Percentiles rank a stretch among this genome's conserved stretches.
Conservation (phyloP, 2,888 invertebrate genomes). For the Imbricaverruca yamaguchii region DNA sequence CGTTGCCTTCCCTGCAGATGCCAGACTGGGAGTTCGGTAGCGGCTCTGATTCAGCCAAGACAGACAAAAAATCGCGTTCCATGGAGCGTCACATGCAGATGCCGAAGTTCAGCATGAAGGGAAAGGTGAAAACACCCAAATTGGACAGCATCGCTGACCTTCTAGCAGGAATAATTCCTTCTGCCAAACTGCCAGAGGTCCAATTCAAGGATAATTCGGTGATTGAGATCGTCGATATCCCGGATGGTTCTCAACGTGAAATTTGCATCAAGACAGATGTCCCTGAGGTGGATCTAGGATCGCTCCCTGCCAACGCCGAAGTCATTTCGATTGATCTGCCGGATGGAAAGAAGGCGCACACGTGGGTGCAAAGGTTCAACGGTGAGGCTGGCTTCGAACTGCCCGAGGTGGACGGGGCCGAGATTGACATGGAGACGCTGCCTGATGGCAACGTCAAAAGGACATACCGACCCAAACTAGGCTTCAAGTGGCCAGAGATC, state of each 20-base stretch:
- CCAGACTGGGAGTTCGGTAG: conserved; percentile 11
- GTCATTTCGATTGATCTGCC: neutral
- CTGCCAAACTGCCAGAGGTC: neutral
- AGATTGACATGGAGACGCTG: conserved; percentile 24
- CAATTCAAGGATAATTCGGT: conserved; percentile 4
- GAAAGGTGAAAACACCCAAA: neutral
- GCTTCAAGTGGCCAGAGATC: conserved; percentile 7
- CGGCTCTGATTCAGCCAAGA: no score
- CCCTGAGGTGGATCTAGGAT: neutral
- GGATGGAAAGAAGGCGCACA: neutral
- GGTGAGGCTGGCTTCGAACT: conserved; percentile 25
- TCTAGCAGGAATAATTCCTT: neutral
- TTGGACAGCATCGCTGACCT: conserved; percentile 5
- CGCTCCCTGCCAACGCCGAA: neutral
- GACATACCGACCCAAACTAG: neutral
- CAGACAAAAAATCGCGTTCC: neutral
- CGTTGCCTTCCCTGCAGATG: neutral
- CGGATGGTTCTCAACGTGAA: neutral
- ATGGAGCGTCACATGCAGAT: neutral
- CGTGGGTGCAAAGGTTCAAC: conserved; percentile 15
- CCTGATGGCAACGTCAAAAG: conserved; percentile 2
- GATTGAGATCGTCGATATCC: neutral
- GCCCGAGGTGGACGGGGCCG: conserved; percentile 25
- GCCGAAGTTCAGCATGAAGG: neutral
- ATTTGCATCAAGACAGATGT: conserved; percentile 2